Conservation (phyloP, 2,888 invertebrate species). For the Cantharis rustica region DNA sequence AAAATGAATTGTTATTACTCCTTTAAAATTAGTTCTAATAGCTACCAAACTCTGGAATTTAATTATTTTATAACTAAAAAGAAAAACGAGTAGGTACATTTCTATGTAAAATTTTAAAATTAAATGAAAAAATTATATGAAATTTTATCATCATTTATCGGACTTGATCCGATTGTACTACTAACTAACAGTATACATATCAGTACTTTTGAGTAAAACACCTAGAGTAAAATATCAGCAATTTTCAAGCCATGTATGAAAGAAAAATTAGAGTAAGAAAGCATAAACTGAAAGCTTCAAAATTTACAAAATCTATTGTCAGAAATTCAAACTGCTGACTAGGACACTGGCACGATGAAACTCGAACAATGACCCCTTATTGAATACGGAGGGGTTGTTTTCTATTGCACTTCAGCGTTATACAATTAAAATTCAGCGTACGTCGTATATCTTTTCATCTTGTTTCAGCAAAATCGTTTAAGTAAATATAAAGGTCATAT, state of each 20-base stretch:
- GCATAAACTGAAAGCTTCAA: slow-evolving; percentile 3
- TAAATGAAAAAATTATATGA: background rate
- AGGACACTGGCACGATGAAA: slow-evolving; percentile 6
- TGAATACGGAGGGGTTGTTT: slow-evolving; percentile 10
- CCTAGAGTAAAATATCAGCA: background rate
- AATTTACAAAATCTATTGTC: slow-evolving; percentile 2
- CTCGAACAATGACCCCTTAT: slow-evolving; percentile 15
- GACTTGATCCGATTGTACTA: background rate
- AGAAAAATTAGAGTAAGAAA: background rate
- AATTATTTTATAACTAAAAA: background rate
- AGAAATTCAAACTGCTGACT: slow-evolving; percentile 9
- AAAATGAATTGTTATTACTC: background rate
- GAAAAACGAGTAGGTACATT: background rate
- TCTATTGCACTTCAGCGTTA: slow-evolving; percentile 5
- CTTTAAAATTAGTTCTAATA: background rate
- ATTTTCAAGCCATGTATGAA: background rate
- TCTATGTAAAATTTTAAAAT: background rate
- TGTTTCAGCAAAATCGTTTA: background rate
- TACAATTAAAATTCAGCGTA: slow-evolving; percentile 2
- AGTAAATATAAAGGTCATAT: slow-evolving; percentile 1
- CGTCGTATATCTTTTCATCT: background rate
- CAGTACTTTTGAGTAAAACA: background rate
- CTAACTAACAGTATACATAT: background rate
- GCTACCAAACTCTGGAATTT: background rate
- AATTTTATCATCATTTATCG: background rate